Evolutionary conservation across 2,888 invertebrate species (phyloP), one percentile per base, ranked within the genome.

Genomic region (Agrochola lychnidis): DNA sequence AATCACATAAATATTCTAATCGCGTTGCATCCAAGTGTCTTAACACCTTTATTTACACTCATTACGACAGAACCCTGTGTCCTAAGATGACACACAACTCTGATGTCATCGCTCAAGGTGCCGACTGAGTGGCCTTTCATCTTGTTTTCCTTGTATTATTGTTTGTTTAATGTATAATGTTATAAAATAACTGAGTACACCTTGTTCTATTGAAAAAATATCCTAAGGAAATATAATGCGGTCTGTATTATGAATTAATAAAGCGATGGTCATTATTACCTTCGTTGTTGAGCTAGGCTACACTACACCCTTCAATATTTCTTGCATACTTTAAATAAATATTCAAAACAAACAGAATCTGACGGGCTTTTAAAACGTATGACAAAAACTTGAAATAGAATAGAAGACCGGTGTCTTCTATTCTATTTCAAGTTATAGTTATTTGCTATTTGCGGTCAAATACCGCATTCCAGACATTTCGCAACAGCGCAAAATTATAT

Each of bases 61-160:
- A 66, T 79, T 86, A 84, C 84, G 68, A 70, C 78, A 70, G 67
- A 56, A 68, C 45, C 66, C 66, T 64, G 71, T 79, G 78, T 70
- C 72, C 71, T 72, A 75, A 71, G 79, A 87, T 84, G 87, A 84
- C 87, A 77, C 72, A 71, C 70, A 56, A 62, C 61, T 66, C 86
- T 93, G 93, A 94, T 93, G 94, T 94, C 94, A 94, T 86, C 88
- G 70, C 83, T 86, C 92, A 92, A 94, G 93, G 93, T 91, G 89
- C 84, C 73, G 78, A 53, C 75, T 81, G 85, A 87, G 86, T 81
- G 87, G 89, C 90, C 92, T 93, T 92, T 92, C 90, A 89, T 90
- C 78, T 81, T 66, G 81, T 91, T 94, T 92, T 93, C 91, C 91
- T 92, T 80, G 86, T 82, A 78, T 82, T 86, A 88, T 88, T 87